Conservation (phyloP, 2,888 invertebrate species). For the Troides oblongomaculatus region DNA sequence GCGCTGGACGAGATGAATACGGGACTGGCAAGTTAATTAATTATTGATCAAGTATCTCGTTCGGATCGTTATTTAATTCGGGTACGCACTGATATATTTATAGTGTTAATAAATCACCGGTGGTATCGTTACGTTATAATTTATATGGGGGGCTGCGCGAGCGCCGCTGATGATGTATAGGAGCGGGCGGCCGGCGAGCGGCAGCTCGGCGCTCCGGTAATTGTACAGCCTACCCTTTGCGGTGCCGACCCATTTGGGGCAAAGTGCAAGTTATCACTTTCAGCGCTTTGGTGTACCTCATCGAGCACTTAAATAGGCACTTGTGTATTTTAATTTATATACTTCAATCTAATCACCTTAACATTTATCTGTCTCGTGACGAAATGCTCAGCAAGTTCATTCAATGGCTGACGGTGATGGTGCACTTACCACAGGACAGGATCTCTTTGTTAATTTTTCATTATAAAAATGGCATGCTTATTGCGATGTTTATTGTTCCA, state of each 20-base stretch:
- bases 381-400: too few relatives aligned
- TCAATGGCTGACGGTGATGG: too few relatives aligned
- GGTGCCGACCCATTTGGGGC: neutral
- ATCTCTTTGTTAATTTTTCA: too few relatives aligned
- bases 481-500: too few relatives aligned
- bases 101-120: slow-evolving; percentile 69
- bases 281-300: too few relatives aligned
- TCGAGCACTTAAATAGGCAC: too few relatives aligned
- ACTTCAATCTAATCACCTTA: too few relatives aligned
- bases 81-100: slow-evolving; percentile 65
- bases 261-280: too few relatives aligned
- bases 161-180: slow-evolving; percentile 51
- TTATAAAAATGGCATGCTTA: too few relatives aligned
- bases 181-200: slow-evolving; percentile 39
- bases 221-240: slow-evolving; percentile 12
- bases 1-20: neutral
- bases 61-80: slow-evolving; percentile 55
- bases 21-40: slow-evolving; percentile 1
- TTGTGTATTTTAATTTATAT: too few relatives aligned
- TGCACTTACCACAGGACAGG: too few relatives aligned
- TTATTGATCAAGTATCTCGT: slow-evolving; percentile 28
- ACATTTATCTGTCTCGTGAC: too few relatives aligned
- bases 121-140: slow-evolving; percentile 74
- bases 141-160: slow-evolving; percentile 64
- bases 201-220: slow-evolving; percentile 28